phyloP scores from a whole-genome alignment of 2,888 invertebrate species.

The Chymomyza caudatula region DNA sequence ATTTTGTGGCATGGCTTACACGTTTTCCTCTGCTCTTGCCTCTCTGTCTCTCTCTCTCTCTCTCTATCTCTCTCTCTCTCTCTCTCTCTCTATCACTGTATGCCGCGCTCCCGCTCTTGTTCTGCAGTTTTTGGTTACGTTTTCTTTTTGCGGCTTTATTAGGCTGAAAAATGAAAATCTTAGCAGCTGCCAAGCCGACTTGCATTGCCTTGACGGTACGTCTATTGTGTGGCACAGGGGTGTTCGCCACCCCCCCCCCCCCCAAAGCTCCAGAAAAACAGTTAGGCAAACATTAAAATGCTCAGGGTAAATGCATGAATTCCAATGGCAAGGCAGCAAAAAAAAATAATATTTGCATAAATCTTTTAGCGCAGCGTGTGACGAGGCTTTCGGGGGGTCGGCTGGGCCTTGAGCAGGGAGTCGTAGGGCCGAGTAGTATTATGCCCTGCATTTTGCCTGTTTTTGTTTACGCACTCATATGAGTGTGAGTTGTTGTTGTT shows the following conservation, averaged over 20 bases:
- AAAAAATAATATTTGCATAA: slow-evolving; percentile 64
- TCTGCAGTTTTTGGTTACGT: not conserved
- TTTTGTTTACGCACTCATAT: not conserved
- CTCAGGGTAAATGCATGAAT: slow-evolving; percentile 59
- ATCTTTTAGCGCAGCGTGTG: slow-evolving; percentile 37
- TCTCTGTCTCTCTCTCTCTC: not conserved
- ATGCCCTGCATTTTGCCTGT: not conserved
- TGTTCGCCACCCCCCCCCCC: not conserved
- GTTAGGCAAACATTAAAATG: slow-evolving; percentile 59
- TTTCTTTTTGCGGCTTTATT: slow-evolving; percentile 54
- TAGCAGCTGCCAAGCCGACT: slow-evolving; percentile 18
- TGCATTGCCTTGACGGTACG: slow-evolving; percentile 7
- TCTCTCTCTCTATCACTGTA: not conserved
- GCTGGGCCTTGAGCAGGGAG: not conserved
- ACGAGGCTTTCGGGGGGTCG: not conserved
- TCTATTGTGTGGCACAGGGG: slow-evolving; percentile 21
- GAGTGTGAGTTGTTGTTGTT: not conserved
- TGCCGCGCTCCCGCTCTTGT: not conserved
- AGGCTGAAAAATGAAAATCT: slow-evolving; percentile 60
- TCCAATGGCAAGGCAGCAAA: slow-evolving; percentile 31
- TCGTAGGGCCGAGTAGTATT: not conserved
- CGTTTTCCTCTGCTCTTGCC: slow-evolving; percentile 30
- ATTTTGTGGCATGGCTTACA: slow-evolving; percentile 29
- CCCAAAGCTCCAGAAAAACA: not conserved
- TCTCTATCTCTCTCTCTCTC: not conserved